These are phyloP conservation scores for Corythoichthys haematopterus DNA, from an alignment of 2,113 vertebrate genomes.

Conservation along the genomic window DNA sequence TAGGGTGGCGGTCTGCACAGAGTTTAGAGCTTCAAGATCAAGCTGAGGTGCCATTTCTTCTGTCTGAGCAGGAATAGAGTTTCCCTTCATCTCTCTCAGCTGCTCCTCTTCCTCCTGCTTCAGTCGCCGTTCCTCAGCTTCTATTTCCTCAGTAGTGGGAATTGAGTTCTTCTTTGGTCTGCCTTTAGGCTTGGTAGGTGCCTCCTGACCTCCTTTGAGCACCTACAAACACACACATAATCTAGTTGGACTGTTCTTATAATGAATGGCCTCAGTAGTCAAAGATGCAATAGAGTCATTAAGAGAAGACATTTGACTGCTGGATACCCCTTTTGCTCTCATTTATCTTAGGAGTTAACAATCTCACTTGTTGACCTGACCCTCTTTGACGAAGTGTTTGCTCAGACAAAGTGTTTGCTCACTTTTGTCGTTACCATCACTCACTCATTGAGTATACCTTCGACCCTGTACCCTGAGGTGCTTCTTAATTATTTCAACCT, in stretches of 20 bases:
- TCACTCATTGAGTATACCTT: constrained; percentile 30
- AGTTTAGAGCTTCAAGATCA: constrained; percentile 60
- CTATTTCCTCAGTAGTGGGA: constrained; percentile 93
- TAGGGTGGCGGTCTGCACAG: constrained; percentile 21
- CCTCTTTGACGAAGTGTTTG: constrained; percentile 53
- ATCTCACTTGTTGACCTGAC: constrained; percentile 53
- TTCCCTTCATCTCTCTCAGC: constrained; percentile 25
- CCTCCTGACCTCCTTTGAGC: constrained; percentile 95
- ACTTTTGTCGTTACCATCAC: constrained; percentile 44
- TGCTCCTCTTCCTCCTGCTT: constrained; percentile 71
- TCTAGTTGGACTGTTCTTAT: constrained; percentile 37
- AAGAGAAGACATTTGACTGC: constrained; percentile 64
- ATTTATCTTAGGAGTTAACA: constrained; percentile 59
- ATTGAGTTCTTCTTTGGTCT: constrained; percentile 99
- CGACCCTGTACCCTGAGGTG: not conserved
- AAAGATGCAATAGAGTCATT: constrained; percentile 71
- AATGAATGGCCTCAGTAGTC: constrained; percentile 56
- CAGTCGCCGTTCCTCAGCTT: constrained; percentile 88
- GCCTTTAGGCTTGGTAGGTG: constrained; percentile 97
- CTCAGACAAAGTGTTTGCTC: constrained; percentile 60
- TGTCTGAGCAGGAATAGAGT: constrained; percentile 10
- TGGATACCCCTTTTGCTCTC: constrained; percentile 37
- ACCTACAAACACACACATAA: constrained; percentile 73
- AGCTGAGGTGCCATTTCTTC: constrained; percentile 39
- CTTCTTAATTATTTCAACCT: not conserved